Evolutionary conservation across 2,113 vertebrate genomes (phyloP).

Genomic region (Lycocorax pyrrhopterus): DNA sequence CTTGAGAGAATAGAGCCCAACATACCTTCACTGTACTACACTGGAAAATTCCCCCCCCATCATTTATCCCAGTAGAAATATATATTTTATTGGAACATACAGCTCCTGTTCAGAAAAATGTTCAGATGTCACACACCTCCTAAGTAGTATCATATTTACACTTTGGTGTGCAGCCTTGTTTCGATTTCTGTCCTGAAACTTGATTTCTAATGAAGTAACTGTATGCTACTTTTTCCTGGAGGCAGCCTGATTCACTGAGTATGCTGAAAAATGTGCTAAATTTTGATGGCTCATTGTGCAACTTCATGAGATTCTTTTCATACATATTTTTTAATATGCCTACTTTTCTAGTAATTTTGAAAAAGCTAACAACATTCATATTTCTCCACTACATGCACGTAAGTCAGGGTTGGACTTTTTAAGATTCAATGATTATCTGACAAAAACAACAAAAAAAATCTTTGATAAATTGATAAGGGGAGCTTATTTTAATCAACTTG

Average conservation of each 20-base stretch:
- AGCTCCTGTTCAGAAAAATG: background rate
- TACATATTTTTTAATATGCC: background rate
- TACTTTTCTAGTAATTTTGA: background rate
- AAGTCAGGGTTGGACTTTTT: background rate
- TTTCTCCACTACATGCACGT: fast-evolving
- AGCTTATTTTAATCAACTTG: background rate
- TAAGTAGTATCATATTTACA: background rate
- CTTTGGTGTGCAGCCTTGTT: background rate
- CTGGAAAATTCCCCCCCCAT: background rate
- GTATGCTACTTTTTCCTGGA: background rate
- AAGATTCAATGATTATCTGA: background rate
- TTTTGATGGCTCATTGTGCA: background rate
- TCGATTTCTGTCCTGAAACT: background rate
- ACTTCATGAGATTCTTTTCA: background rate
- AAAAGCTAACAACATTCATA: background rate
- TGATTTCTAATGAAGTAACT: background rate
- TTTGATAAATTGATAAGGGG: background rate
- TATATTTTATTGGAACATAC: background rate
- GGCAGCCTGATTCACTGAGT: background rate
- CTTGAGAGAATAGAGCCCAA: background rate
- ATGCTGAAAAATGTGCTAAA: background rate
- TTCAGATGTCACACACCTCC: background rate
- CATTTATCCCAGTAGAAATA: background rate
- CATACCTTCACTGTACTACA: background rate
- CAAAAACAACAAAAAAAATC: background rate